Percentiles rank a stretch among this genome's conserved stretches.
These are phyloP conservation scores for Nesometra sesokonis DNA, from an alignment of 35 echinoderm and acorn worm genomes.

Conservation along the genomic window DNA sequence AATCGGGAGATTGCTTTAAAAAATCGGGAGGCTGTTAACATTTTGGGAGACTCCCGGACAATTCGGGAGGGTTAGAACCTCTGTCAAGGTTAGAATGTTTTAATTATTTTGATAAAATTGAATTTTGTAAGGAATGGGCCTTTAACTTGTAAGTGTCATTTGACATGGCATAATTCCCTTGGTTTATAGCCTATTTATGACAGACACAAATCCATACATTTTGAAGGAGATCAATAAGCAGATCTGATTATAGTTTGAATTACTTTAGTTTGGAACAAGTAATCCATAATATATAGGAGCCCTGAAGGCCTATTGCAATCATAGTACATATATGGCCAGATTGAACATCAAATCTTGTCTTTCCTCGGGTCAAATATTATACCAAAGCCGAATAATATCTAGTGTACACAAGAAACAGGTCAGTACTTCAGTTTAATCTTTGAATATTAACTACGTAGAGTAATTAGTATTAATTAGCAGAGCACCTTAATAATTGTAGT, in stretches of 20 bases:
- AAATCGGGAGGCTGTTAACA: no score
- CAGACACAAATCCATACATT: neutral
- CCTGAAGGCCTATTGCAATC: neutral
- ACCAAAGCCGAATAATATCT: neutral
- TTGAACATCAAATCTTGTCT: neutral
- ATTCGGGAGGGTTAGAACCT: no score
- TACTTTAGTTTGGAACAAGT: neutral
- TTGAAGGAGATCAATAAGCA: neutral
- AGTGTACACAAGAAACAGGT: neutral
- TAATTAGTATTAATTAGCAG: neutral
- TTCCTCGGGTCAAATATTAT: neutral
- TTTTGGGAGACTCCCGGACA: no score
- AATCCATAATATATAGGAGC: neutral
- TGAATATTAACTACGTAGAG: neutral
- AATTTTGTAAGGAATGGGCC: neutral
- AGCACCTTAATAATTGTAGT: neutral
- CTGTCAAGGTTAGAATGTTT: no score
- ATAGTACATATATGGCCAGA: neutral
- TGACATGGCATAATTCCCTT: neutral
- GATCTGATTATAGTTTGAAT: conserved; percentile 1
- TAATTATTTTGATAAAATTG: no score
- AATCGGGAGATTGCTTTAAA: no score
- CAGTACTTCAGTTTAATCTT: neutral
- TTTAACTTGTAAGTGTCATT: neutral
- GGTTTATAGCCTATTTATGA: neutral